These are phyloP conservation scores for Drosophila neocordata DNA, from an alignment of 1,140 invertebrate genomes.

Conservation along the genomic window DNA sequence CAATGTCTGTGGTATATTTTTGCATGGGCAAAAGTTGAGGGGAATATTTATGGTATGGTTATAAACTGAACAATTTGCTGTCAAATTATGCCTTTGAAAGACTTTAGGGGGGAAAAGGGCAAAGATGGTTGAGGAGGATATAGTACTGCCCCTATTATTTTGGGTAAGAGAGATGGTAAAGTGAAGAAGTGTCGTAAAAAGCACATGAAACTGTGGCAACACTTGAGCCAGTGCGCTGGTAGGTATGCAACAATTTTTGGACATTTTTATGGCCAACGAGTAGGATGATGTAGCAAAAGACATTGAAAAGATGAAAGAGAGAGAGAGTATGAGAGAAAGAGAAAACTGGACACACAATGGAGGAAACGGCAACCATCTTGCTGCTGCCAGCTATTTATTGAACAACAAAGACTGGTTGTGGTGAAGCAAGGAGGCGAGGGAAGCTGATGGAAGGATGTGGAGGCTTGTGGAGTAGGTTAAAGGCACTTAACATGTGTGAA, in stretches of 20 bases:
- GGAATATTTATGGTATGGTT: conserved; percentile 56
- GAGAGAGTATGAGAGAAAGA: background rate
- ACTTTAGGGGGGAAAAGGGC: conserved; percentile 10
- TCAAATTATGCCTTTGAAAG: conserved; percentile 66
- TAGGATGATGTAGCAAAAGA: conserved; percentile 20
- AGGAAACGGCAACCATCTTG: background rate
- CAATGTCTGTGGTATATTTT: conserved; percentile 62
- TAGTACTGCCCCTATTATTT: background rate
- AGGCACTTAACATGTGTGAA: conserved; percentile 57
- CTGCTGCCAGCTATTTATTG: conserved; percentile 57
- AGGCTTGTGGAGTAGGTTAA: background rate
- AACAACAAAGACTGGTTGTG: conserved; percentile 42
- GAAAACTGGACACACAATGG: conserved; percentile 36
- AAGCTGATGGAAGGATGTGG: background rate
- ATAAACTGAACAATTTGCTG: conserved; percentile 71
- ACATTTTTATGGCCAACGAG: conserved; percentile 57
- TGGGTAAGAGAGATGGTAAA: conserved; percentile 9
- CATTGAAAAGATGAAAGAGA: conserved; percentile 16
- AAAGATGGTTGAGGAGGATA: background rate
- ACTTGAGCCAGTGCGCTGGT: conserved; percentile 40
- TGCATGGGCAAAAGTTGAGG: conserved; percentile 48
- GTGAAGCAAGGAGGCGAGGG: background rate
- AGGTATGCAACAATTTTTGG: conserved; percentile 66
- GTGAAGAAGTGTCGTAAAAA: conserved; percentile 66
- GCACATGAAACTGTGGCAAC: conserved; percentile 55